Conservation (phyloP, 1,140 invertebrate species). For the Yoshiicerus persimilis region DNA sequence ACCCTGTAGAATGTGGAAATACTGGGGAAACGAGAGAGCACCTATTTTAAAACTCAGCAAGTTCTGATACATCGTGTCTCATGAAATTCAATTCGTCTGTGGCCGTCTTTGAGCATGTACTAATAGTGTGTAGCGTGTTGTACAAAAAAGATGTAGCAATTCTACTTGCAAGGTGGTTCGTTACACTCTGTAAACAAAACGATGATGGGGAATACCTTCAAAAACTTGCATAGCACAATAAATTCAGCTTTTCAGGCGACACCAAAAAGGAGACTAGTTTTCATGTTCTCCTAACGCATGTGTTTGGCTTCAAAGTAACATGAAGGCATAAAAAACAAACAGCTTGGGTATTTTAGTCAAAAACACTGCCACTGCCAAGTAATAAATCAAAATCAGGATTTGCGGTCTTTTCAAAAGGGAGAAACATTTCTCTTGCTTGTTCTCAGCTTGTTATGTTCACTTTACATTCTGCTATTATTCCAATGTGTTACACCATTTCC, state of each 20-base stretch:
- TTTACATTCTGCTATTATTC: background rate
- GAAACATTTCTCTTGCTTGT: background rate
- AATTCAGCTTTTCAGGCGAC: background rate
- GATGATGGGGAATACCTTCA: too few species aligned
- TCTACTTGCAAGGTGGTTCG: too few species aligned
- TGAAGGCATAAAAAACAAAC: background rate
- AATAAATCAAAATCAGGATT: background rate
- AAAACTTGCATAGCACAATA: background rate
- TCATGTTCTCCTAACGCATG: background rate
- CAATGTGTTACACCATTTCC: background rate
- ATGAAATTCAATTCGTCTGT: too few species aligned
- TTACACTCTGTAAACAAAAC: too few species aligned
- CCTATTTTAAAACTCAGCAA: too few species aligned
- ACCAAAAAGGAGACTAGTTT: background rate
- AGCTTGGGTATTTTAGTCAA: background rate
- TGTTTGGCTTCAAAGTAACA: background rate
- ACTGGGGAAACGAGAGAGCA: too few species aligned
- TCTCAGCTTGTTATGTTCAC: background rate
- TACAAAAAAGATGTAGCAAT: too few species aligned
- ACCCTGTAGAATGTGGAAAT: too few species aligned
- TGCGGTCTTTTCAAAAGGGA: background rate
- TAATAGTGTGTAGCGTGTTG: too few species aligned
- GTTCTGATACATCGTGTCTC: too few species aligned
- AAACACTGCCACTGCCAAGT: background rate
- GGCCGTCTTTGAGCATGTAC: too few species aligned